Percentiles rank a stretch among this genome's conserved stretches.
Evolutionary conservation across 2,888 invertebrate species (phyloP).

Genomic region (Melieria omissa): DNA sequence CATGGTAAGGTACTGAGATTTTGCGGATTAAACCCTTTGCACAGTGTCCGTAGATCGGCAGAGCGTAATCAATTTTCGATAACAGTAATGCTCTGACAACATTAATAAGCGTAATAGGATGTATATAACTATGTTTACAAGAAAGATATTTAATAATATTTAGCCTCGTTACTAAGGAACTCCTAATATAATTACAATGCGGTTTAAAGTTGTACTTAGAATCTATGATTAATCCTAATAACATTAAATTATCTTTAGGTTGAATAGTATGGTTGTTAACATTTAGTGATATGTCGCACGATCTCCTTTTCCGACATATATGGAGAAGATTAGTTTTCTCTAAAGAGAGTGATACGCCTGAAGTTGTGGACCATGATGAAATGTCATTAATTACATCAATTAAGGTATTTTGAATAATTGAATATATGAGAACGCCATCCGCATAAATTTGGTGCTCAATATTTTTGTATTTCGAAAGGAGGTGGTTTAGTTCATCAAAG

Average conservation of each 20-base stretch:
- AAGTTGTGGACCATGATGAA: background rate
- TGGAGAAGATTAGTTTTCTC: slow-evolving; percentile 6
- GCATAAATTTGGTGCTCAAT: slow-evolving; percentile 4
- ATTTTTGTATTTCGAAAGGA: background rate
- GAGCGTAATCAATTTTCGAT: background rate
- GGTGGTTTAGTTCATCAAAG: slow-evolving; percentile 2
- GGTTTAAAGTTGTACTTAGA: slow-evolving; percentile 5
- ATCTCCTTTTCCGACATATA: slow-evolving; percentile 10
- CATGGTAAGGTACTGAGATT: background rate
- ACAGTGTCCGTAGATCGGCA: slow-evolving; percentile 13
- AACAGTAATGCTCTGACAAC: background rate
- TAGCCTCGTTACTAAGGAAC: background rate
- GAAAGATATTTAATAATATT: slow-evolving; percentile 14
- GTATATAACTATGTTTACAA: background rate
- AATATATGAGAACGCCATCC: slow-evolving; percentile 6
- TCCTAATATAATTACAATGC: background rate
- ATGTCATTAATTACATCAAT: background rate
- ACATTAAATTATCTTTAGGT: too few species aligned
- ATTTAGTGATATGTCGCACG: background rate
- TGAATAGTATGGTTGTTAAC: too few species aligned
- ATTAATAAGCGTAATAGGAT: slow-evolving; percentile 6
- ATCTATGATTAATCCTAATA: slow-evolving; percentile 7
- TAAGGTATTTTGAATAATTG: background rate
- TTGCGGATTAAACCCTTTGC: background rate
- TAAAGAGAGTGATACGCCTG: slow-evolving; percentile 1